Evolutionary conservation across 1,140 invertebrate genomes (phyloP).

Genomic region (Eupeodes corollae): DNA sequence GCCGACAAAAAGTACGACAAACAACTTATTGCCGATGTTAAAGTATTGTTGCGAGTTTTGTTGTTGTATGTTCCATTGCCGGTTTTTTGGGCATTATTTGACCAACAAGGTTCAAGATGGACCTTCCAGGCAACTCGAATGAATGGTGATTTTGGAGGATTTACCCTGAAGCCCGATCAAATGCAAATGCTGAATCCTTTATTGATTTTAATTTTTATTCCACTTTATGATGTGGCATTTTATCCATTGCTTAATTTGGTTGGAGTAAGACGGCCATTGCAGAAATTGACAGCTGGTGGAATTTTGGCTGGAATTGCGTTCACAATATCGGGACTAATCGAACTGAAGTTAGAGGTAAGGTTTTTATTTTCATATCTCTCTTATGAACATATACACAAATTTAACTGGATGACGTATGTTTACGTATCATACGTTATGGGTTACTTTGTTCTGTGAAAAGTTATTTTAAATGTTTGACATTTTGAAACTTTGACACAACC

Average conservation of each 20-base stretch:
- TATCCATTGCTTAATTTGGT: slow-evolving; percentile 50
- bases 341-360: slow-evolving; percentile 59
- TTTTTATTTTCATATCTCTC: too few species aligned
- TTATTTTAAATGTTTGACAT: too few species aligned
- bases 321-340: slow-evolving; percentile 73
- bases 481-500: too few species aligned
- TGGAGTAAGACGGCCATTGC: slow-evolving; percentile 39
- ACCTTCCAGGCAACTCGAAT: slow-evolving; percentile 86
- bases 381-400: too few species aligned
- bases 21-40: slow-evolving; percentile 55
- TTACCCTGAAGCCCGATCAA: slow-evolving; percentile 65
- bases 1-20: slow-evolving; percentile 57
- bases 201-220: slow-evolving; percentile 66
- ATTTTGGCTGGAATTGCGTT: slow-evolving; percentile 74
- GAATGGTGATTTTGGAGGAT: slow-evolving; percentile 63
- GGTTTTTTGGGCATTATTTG: slow-evolving; percentile 73
- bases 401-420: too few species aligned
- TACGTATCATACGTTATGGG: too few species aligned
- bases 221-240: slow-evolving; percentile 60
- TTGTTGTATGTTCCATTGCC: slow-evolving; percentile 67
- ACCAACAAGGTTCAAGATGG: slow-evolving; percentile 86
- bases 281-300: slow-evolving; percentile 60
- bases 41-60: slow-evolving; percentile 52
- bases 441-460: too few species aligned
- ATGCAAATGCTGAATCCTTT: slow-evolving; percentile 71